Base-by-base conservation (phyloP, 2,797 vertebrate genomes). In the Graptemys geographica region DNA sequence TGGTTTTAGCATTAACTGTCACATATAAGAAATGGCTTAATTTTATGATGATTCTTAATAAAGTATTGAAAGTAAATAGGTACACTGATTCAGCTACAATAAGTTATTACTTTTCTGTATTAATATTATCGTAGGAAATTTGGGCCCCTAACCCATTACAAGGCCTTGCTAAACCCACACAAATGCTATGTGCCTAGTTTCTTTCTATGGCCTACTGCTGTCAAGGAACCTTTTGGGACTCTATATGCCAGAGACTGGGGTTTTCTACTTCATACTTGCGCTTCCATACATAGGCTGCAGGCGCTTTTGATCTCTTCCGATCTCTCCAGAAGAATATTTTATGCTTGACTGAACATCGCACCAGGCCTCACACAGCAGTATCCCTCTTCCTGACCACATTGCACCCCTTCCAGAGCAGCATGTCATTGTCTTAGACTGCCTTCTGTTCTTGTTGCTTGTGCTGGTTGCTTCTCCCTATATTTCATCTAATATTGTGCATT, bases 91-190 rank as follows among this genome's bases (percentile, higher is more conserved):
- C 11, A 80, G 62, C 52, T 47, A 27, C 41, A 92, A 25, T 8
- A 92, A 89, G 80, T 90, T 56, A 49, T 76, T 95, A 87, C 72
- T 41, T 93, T 91, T 41, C 37, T 72, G 10, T 80, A 72, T 82
- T 87, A 76, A 21, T 83, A 49, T 55, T 83, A 84, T 86, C 69
- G 83, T 81, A 85, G 10, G 3, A 1, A 21, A 84, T 6, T 78
- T 51, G 23, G 94, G 47, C 89, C 79, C 8, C 57, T 47, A 52
- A 21, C 78, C 52, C 33, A 69, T 49, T 82, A 44, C 88, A 90
- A 90, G 89, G 28, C 16, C 33, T 55, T 80, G 21, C 51, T 80
- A 90, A 87, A 81, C 6, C 37, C n/a, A 49, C 52, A 25, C 5
- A 33, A 44, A 41, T 37, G 49, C 15, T 87, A 47, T 49, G 37